Conservation (phyloP, 2,888 invertebrate species). For the Megaustenia siamemsis region DNA sequence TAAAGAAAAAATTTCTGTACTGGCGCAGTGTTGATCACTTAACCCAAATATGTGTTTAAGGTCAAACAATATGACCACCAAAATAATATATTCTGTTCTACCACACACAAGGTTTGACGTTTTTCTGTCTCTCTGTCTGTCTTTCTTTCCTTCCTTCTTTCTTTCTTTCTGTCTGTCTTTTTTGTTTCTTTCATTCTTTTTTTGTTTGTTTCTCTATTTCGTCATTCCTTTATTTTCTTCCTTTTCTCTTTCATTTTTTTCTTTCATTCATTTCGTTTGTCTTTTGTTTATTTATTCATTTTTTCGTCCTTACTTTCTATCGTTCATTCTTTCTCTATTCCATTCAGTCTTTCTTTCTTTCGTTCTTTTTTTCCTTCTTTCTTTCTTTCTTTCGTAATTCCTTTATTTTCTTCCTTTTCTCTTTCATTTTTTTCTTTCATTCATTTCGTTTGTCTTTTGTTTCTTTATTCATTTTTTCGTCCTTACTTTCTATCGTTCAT, state of each 20-base stretch:
- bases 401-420: neutral
- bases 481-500: neutral
- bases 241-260: neutral
- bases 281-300: neutral
- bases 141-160: neutral
- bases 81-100: too few relatives aligned
- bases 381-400: neutral
- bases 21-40: too few relatives aligned
- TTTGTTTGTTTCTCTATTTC: neutral
- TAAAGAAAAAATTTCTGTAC: too few relatives aligned
- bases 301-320: neutral
- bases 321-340: neutral
- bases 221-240: neutral
- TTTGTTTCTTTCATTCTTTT: neutral
- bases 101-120: too few relatives aligned
- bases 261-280: neutral
- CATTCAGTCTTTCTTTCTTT: neutral
- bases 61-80: too few relatives aligned
- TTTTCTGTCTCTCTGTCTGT: slow-evolving; percentile 21
- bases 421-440: neutral
- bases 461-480: neutral
- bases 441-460: neutral
- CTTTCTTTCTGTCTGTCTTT: slow-evolving; percentile 16
- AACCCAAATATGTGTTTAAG: too few relatives aligned
- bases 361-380: neutral